Conservation (phyloP, 2,113 vertebrate genomes). For the Potamarius usumacintae region DNA sequence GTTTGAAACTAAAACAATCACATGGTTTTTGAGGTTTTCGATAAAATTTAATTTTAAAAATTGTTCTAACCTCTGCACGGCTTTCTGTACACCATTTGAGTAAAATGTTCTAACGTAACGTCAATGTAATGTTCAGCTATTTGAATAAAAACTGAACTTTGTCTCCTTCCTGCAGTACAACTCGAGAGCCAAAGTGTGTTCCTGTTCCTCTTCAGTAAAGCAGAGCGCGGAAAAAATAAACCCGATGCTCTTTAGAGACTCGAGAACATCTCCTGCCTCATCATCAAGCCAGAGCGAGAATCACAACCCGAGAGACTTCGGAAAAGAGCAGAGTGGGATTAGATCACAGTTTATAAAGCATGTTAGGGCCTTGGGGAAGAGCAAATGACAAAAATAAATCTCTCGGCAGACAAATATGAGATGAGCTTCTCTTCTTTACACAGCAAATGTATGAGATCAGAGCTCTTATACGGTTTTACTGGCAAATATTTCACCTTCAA, state of each 20-base stretch:
- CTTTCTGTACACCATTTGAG: not conserved
- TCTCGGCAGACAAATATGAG: not conserved
- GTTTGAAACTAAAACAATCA: not conserved
- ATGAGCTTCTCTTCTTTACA: not conserved
- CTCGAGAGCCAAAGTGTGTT: not conserved
- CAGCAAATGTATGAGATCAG: not conserved
- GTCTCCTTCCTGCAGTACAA: not conserved
- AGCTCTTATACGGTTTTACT: not conserved
- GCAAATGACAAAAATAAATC: not conserved
- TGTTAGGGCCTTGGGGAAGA: not conserved
- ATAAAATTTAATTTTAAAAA: too few species aligned
- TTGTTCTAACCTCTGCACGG: not conserved
- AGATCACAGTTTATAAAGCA: not conserved
- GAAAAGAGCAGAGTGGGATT: not conserved
- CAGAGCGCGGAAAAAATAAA: not conserved
- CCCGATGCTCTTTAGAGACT: slow-evolving; percentile 1
- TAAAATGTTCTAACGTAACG: not conserved
- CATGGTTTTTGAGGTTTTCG: not conserved
- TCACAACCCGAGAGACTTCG: slow-evolving; percentile 22
- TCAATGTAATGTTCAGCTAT: not conserved
- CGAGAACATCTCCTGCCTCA: not conserved
- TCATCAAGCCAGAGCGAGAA: slow-evolving; percentile 28
- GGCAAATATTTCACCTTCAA: not conserved
- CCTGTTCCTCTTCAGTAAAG: not conserved
- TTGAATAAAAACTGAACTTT: not conserved